Evolutionary conservation across 1,140 invertebrate genomes (phyloP).

Genomic region (Zaprionus africanus): DNA sequence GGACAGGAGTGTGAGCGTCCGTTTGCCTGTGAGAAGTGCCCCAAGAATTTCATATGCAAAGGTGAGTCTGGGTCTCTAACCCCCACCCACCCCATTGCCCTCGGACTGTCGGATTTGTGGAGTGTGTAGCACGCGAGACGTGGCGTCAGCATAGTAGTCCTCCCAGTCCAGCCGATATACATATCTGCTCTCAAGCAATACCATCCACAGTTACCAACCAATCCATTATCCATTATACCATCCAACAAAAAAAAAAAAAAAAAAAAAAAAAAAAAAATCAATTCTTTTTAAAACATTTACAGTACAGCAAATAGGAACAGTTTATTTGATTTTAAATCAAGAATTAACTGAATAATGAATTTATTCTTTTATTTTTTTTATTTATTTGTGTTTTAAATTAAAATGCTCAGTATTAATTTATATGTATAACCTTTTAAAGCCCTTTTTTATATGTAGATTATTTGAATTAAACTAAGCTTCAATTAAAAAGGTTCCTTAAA

Average conservation of each 20-base stretch:
- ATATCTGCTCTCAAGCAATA: conserved; percentile 7
- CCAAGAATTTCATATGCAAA: conserved; percentile 98
- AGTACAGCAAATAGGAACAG: conserved; percentile 11
- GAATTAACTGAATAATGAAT: too few species aligned
- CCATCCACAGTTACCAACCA: neutral
- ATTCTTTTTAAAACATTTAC: neutral
- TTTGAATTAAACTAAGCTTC: too few species aligned
- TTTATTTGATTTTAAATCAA: neutral
- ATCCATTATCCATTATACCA: neutral
- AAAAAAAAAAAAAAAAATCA: too few species aligned
- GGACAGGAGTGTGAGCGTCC: conserved; percentile 93
- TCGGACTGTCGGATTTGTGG: conserved; percentile 22
- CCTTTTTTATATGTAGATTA: too few species aligned
- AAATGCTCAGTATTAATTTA: too few species aligned
- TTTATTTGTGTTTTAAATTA: too few species aligned
- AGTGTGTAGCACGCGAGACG: conserved; percentile 61
- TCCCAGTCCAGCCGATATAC: conserved; percentile 35
- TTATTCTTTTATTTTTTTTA: neutral
- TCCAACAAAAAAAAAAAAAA: too few species aligned
- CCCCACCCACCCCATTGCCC: neutral
- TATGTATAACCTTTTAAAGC: too few species aligned
- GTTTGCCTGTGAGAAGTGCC: conserved; percentile 97
- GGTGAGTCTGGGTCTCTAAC: conserved; percentile 85
- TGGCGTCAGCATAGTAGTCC: conserved; percentile 74
- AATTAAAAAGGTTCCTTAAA: neutral